Conservation (phyloP, 2,797 vertebrate species). For the Margarornis squamiger region DNA sequence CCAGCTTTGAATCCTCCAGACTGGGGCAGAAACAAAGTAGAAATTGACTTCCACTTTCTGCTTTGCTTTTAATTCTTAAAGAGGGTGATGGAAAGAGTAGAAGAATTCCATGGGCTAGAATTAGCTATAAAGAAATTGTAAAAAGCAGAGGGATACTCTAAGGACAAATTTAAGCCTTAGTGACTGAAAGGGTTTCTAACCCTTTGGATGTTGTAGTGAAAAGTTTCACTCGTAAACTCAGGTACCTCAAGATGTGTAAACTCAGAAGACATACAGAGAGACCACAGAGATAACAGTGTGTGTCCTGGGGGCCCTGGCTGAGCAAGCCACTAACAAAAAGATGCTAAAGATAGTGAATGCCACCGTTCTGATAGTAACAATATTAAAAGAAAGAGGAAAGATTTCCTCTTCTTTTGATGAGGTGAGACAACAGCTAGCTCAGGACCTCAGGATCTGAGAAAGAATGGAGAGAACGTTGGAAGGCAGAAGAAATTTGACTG, state of each 20-base stretch:
- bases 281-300: conserved; percentile 49
- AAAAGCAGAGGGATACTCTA: neutral
- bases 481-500: neutral
- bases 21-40: neutral
- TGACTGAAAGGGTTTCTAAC: neutral
- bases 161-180: neutral
- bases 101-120: neutral
- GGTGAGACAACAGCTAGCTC: neutral
- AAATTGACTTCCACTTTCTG: neutral
- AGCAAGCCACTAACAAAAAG: conserved; percentile 8
- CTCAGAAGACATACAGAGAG: neutral
- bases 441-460: neutral
- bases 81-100: neutral
- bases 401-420: neutral
- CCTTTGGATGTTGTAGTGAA: neutral
- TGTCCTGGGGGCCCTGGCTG: conserved; percentile 27
- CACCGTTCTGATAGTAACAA: neutral
- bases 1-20: neutral
- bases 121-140: neutral
- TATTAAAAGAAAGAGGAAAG: neutral
- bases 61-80: neutral
- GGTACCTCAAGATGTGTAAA: neutral
- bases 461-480: neutral
- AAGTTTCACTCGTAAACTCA: neutral
- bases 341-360: conserved; percentile 34